phyloP scores from a whole-genome alignment of 1,140 invertebrate genomes.

The Argopecten irradians region DNA sequence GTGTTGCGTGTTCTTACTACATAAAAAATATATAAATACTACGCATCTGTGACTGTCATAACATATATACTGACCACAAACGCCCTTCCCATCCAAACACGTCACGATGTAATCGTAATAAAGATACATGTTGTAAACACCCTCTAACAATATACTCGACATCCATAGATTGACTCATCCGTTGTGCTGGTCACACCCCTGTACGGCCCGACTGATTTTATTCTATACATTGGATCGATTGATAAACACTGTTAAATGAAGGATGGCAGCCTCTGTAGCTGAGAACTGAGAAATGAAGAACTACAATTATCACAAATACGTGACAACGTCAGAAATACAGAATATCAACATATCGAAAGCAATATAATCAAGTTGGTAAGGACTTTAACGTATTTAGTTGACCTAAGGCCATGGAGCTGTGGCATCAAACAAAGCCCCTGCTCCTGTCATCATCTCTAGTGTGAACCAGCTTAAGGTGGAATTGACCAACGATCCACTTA shows the following conservation, averaged over 20 bases:
- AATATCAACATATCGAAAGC: slow-evolving; percentile 12
- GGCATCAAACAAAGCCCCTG: not conserved
- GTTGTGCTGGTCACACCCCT: not conserved
- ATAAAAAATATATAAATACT: no score
- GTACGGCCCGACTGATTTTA: not conserved
- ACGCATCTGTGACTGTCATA: no score
- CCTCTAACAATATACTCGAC: not conserved
- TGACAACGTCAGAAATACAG: not conserved
- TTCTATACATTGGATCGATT: not conserved
- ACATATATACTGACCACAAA: not conserved
- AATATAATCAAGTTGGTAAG: not conserved
- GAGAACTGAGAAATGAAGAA: not conserved
- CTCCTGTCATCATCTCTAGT: not conserved
- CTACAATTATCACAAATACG: not conserved
- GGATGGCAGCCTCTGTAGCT: not conserved
- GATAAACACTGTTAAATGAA: not conserved
- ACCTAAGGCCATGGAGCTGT: not conserved
- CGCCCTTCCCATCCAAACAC: not conserved
- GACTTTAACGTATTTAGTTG: not conserved
- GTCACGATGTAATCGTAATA: not conserved
- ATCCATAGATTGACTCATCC: not conserved
- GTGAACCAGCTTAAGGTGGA: not conserved
- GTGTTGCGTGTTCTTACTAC: no score
- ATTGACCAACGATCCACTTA: not conserved
- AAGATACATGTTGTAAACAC: not conserved